These are phyloP conservation scores for Aurelia sp. DNA, from an alignment of 30 jellyfish, hydroid and myxozoan species.

Conservation along the genomic window DNA sequence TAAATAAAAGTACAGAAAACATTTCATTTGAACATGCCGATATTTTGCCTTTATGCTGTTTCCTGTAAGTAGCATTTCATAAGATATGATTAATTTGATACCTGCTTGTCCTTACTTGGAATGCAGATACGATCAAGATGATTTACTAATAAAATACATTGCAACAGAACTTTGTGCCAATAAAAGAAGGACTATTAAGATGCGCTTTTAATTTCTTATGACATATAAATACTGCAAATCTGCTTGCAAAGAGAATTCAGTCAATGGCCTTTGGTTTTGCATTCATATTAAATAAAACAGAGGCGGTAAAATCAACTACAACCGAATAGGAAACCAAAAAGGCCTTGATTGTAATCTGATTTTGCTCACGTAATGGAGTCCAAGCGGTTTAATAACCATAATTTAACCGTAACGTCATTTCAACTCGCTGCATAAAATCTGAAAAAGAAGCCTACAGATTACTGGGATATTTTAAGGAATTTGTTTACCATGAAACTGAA, in stretches of 20 bases:
- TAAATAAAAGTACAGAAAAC: too few relatives aligned
- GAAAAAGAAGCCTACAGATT: constrained; percentile 71
- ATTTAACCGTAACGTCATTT: constrained; percentile 43
- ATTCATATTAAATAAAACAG: not conserved
- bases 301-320: constrained; percentile 22
- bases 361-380: constrained; percentile 40
- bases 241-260: not conserved
- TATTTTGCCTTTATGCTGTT: too few relatives aligned
- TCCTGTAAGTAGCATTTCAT: too few relatives aligned
- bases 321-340: constrained; percentile 29
- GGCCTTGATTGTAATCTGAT: constrained; percentile 17
- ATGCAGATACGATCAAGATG: too few relatives aligned
- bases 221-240: too few relatives aligned
- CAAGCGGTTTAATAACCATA: constrained; percentile 58
- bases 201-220: too few relatives aligned
- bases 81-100: too few relatives aligned
- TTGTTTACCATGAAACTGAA: constrained; percentile 56
- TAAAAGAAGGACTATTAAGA: too few relatives aligned
- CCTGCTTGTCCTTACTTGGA: too few relatives aligned
- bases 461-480: constrained; percentile 36
- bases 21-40: too few relatives aligned
- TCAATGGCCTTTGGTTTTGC: not conserved
- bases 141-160: too few relatives aligned
- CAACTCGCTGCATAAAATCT: constrained; percentile 48
- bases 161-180: too few relatives aligned